Base-by-base conservation (phyloP, 2,797 vertebrate genomes). In the Margarornis squamiger region DNA sequence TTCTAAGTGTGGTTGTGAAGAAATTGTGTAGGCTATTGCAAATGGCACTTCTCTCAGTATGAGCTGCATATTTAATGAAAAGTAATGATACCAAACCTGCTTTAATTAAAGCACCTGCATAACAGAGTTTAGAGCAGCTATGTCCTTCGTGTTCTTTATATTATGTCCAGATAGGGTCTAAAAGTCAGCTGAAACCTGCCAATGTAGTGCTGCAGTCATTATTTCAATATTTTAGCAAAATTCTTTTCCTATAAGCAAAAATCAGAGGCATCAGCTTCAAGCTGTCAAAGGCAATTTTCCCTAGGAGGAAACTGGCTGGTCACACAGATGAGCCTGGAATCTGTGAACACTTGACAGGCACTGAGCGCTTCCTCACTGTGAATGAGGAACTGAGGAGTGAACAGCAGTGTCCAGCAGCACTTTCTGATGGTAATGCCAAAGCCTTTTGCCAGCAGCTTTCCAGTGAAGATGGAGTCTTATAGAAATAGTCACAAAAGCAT, bases 241-340 rank as follows among this genome's bases (percentile, higher is more conserved):
- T 72, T 81, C 11, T 76, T 90, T 68, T 89, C 70, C 70, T 88
- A 43, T 72, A 84, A 95, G 70, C 73, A 78, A 90, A 79, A 95
- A 86, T 92, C 77, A 93, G 80, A 86, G 58, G n/a, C 62, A 78
- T 83, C 79, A 84, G 65, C 73, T 95, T 93, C 92, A 85, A 90
- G 51, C 90, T 97, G 86, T 92, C 92, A 92, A 66, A 90, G 76
- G 54, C 55, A 23, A 45, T 95, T 97, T 90, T 94, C 73, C 86
- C 80, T 84, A 32, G 51, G 54, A 95, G 81, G 76, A 57, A 78
- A 39, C 26, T 72, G 91, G 22, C 79, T 88, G 88, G 90, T 93
- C 66, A 80, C 2, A 0, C 48, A 70, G 62, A 86, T 75, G 76
- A 94, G 86, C 48, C 9, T 36, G 71, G 68, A 73, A 32, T 86